These are phyloP conservation scores for Harmothoe impar DNA, from an alignment of 2,888 invertebrate genomes.

Conservation along the genomic window DNA sequence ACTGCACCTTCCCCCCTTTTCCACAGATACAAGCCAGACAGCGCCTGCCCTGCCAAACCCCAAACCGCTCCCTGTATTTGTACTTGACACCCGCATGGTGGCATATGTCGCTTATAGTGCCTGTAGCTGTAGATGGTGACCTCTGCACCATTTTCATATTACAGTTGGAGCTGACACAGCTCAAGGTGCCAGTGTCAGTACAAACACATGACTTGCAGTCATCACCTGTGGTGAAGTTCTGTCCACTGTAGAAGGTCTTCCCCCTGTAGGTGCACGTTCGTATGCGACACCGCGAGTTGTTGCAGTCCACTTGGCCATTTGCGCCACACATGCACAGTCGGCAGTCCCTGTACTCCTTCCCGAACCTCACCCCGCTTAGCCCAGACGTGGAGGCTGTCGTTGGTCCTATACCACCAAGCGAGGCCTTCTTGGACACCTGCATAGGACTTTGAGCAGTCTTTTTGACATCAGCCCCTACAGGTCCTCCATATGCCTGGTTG, in stretches of 20 bases:
- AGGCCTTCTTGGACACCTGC: background rate
- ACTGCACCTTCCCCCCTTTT: background rate
- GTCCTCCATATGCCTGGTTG: background rate
- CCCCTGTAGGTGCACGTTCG: background rate
- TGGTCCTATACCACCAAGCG: background rate
- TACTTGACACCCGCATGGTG: background rate
- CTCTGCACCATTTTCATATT: conserved; percentile 37
- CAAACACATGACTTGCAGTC: conserved; percentile 16
- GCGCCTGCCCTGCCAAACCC: background rate
- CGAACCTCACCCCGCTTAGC: background rate
- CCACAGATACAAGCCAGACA: background rate
- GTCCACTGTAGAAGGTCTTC: conserved; percentile 35
- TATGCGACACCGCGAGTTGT: background rate
- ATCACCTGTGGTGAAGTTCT: conserved; percentile 21
- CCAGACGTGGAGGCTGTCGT: background rate
- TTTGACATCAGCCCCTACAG: background rate
- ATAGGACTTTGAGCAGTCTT: background rate
- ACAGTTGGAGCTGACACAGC: conserved; percentile 11
- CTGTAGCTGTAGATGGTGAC: background rate
- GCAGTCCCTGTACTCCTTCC: background rate
- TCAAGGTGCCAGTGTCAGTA: background rate
- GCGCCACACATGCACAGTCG: background rate
- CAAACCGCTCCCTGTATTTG: background rate
- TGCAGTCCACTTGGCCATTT: conserved; percentile 22
- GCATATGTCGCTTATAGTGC: background rate